Base-by-base conservation (phyloP, 2,888 invertebrate genomes). In the Drosophila aldrichi region DNA sequence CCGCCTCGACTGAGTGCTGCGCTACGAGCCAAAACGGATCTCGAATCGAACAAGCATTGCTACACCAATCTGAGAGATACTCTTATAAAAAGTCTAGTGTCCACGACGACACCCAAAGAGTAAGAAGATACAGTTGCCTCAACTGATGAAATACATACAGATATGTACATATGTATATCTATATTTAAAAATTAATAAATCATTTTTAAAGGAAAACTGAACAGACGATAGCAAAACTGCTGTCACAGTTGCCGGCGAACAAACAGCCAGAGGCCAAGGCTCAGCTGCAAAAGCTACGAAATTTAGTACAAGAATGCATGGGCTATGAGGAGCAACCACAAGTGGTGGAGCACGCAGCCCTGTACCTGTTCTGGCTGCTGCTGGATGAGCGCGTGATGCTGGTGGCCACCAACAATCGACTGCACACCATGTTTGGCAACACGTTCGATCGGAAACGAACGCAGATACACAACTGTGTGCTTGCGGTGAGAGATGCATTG, bases 1-100 rank as follows among this genome's bases (percentile, higher is more conserved):
- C 85, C 90, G 67, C 96, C 96, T 70, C 94, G 96, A 57, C 94
- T 96, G 56, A 95, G 96, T 12, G 94, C 95, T 78, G 94, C 95
- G 20, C 91, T 96, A 2, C 93, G 96, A 70, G 95, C 95, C 16
- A 95, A 95, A 83, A 95, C 95, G 1, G 92, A 93, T 63, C 90
- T 95, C 22, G 94, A 93, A 61, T 92, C 93, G 3, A 90, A 89
- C 25, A 89, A 90, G 60, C 79, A 88, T 16, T 79, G 84, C 41
- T 70, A 80, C 54, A 75, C 38, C 34, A 46, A 52, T 9, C 32
- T 69, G 12, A 66, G 61, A 8, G 40, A 85, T 10, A 59, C 38
- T 3, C 49, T 43, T 18, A 22, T 67, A 3, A 54, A 60, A 20
- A 14, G 34, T 14, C 10, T 55, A 9, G 48, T 59, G 46, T 70